Evolutionary conservation across 2,888 invertebrate species (phyloP).

Genomic region (Eupithecia vulgata): DNA sequence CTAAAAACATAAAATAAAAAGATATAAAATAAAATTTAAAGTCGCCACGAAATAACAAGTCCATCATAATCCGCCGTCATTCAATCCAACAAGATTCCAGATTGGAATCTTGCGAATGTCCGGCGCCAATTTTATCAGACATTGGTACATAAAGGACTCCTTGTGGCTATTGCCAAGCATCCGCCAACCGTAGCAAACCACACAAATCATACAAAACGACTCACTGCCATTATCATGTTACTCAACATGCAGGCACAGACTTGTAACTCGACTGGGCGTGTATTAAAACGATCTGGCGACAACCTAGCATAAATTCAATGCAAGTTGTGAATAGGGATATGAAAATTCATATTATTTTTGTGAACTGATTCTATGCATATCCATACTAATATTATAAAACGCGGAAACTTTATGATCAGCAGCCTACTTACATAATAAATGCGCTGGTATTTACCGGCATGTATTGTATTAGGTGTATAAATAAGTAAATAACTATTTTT

Average conservation of each 20-base stretch:
- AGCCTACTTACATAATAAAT: no score
- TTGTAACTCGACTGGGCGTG: constrained; percentile 13
- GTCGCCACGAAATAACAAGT: neutral
- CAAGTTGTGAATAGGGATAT: neutral
- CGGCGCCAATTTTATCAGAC: constrained; percentile 49
- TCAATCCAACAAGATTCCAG: constrained; percentile 21
- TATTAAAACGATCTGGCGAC: neutral
- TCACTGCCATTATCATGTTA: constrained; percentile 56
- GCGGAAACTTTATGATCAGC: no score
- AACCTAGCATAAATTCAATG: neutral
- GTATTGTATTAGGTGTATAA: no score
- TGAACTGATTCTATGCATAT: neutral
- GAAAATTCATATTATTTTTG: neutral
- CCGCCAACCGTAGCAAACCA: constrained; percentile 61
- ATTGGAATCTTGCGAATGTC: constrained; percentile 38
- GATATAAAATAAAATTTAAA: neutral
- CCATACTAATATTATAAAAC: no score
- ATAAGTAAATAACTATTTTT: no score
- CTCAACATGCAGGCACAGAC: constrained; percentile 24
- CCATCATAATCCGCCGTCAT: constrained; percentile 5
- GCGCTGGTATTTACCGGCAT: no score
- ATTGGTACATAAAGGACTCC: constrained; percentile 68
- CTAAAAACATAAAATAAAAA: neutral
- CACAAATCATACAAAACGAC: constrained; percentile 57
- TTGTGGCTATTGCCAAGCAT: constrained; percentile 66